Conservation (phyloP, 2,888 invertebrate species). For the Dolichopus griseipennis region DNA sequence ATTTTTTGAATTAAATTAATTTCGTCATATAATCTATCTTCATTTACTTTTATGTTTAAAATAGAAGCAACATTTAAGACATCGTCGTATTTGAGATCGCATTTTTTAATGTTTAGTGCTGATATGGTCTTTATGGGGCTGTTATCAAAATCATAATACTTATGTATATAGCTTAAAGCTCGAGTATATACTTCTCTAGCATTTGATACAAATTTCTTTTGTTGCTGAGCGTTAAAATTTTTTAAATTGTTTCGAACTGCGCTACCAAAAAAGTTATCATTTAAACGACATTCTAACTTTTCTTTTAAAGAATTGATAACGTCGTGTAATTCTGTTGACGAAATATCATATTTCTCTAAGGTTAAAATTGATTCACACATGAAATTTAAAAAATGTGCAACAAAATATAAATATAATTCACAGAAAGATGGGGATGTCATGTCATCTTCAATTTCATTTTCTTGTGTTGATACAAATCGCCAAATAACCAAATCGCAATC, state of each 20-base stretch:
- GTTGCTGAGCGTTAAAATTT: neutral
- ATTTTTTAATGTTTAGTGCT: neutral
- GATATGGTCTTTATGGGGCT: neutral
- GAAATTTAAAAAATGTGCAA: neutral
- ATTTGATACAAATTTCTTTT: neutral
- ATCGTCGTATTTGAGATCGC: neutral
- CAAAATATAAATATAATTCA: conserved; percentile 5
- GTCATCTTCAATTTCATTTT: neutral
- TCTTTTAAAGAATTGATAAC: neutral
- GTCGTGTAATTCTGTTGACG: neutral
- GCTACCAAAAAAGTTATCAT: neutral
- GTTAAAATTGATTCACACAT: neutral
- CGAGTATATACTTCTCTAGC: conserved; percentile 2
- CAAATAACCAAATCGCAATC: neutral
- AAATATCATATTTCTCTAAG: neutral
- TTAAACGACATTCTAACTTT: neutral
- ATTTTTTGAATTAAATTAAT: neutral
- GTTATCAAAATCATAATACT: neutral
- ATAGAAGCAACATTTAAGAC: neutral
- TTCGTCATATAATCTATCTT: neutral
- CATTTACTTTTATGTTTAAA: neutral
- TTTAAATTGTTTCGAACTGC: neutral
- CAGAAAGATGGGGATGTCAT: neutral
- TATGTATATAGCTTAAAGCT: neutral
- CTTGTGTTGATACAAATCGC: neutral